These are phyloP conservation scores for Neogale vison DNA, from an alignment of 2,113 vertebrate genomes.

Conservation along the genomic window DNA sequence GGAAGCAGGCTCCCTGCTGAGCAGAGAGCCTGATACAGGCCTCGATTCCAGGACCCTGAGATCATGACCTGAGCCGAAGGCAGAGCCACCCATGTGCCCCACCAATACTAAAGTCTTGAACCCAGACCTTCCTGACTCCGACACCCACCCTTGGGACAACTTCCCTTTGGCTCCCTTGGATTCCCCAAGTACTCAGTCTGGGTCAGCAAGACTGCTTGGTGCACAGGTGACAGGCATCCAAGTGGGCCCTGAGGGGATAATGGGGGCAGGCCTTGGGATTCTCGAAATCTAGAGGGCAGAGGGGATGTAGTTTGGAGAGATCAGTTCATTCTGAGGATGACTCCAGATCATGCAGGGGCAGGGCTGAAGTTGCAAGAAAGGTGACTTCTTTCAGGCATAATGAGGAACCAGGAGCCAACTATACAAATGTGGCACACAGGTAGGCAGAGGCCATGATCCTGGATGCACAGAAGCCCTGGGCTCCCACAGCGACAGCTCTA, in stretches of 20 bases:
- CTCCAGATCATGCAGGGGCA: neutral
- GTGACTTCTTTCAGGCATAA: neutral
- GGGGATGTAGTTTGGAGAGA: too few species aligned
- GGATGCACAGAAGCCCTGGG: too few species aligned
- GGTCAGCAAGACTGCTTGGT: neutral
- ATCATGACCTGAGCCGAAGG: too few species aligned
- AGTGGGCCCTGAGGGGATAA: neutral
- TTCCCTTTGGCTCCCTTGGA: neutral
- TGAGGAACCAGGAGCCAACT: neutral
- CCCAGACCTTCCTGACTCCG: fast-evolving
- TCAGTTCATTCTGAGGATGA: neutral
- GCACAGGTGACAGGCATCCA: too few species aligned
- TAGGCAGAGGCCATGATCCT: neutral
- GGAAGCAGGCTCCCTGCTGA: too few species aligned
- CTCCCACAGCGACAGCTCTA: neutral
- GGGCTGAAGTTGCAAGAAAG: neutral
- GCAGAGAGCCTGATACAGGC: too few species aligned
- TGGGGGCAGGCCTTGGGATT: neutral
- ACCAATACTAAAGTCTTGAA: neutral
- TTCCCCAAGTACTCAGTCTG: too few species aligned
- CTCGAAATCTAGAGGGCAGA: neutral
- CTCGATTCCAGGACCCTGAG: too few species aligned
- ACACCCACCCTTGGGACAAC: fast-evolving
- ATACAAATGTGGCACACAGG: neutral
- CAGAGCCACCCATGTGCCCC: too few species aligned